Conservation (phyloP, 64 coral and sea anemone genomes). For the Acropora tenuis region DNA sequence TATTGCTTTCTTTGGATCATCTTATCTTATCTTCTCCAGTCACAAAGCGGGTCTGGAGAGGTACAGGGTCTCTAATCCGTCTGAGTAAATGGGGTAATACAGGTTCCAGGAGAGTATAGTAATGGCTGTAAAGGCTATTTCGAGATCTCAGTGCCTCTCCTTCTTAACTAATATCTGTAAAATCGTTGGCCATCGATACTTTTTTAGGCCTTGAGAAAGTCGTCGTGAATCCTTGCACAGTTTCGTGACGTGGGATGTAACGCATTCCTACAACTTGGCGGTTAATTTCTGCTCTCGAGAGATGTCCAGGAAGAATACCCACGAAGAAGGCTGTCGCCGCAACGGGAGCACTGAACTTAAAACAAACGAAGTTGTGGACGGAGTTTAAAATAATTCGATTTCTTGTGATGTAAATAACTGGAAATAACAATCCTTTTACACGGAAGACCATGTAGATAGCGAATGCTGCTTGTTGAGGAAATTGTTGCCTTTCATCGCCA, state of each 20-base stretch:
- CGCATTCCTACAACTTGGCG: neutral
- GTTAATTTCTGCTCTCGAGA: neutral
- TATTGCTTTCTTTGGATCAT: too few relatives aligned
- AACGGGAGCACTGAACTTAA: neutral
- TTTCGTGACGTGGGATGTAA: neutral
- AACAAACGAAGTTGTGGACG: slow-evolving; percentile 17
- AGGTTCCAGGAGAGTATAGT: too few relatives aligned
- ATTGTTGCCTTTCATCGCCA: neutral
- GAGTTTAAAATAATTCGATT: slow-evolving; percentile 49
- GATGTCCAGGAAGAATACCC: too few relatives aligned
- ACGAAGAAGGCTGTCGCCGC: neutral
- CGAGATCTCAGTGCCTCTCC: too few relatives aligned
- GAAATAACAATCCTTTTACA: slow-evolving; percentile 75
- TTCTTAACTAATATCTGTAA: neutral
- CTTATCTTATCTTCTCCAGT: too few relatives aligned
- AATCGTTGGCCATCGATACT: neutral
- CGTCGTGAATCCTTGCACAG: neutral
- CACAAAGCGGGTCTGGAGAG: too few relatives aligned
- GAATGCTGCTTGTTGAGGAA: slow-evolving; percentile 12
- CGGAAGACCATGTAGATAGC: slow-evolving; percentile 57
- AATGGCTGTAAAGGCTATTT: too few relatives aligned
- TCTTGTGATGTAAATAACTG: slow-evolving; percentile 76
- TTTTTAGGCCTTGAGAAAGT: neutral
- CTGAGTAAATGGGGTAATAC: too few relatives aligned
- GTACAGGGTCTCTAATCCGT: too few relatives aligned